Evolutionary conservation across 1,140 invertebrate genomes (phyloP).

Genomic region (Nylanderia fulva): DNA sequence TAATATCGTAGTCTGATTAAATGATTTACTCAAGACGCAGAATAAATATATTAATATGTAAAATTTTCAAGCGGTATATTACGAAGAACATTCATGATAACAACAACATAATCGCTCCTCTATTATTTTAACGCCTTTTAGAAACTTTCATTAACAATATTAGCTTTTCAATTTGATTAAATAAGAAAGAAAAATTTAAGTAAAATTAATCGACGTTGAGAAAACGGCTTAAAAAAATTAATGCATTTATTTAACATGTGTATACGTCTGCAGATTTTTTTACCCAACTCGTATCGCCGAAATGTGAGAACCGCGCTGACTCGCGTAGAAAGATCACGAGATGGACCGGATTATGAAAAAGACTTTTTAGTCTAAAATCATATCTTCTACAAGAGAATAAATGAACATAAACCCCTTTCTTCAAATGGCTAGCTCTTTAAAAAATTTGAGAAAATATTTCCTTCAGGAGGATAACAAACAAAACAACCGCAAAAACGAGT

Average conservation of each 20-base stretch:
- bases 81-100: not conserved
- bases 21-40: no score
- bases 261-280: not conserved
- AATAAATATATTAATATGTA: not conserved
- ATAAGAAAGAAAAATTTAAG: not conserved
- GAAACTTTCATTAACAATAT: not conserved
- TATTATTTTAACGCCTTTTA: not conserved
- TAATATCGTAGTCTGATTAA: no score
- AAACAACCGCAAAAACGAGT: constrained; percentile 42
- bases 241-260: constrained; percentile 3
- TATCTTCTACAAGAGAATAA: constrained; percentile 73
- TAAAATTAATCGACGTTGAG: not conserved
- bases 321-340: constrained; percentile 73
- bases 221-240: not conserved
- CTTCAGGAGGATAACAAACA: constrained; percentile 45
- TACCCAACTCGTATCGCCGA: not conserved
- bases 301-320: constrained; percentile 83
- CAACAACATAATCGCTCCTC: not conserved
- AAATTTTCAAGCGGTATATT: not conserved
- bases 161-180: not conserved
- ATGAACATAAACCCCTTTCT: constrained; percentile 51
- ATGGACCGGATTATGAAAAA: constrained; percentile 84
- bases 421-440: constrained; percentile 72
- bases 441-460: constrained; percentile 46
- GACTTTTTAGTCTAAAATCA: constrained; percentile 75